Base-by-base conservation (phyloP, 2,113 vertebrate species). In the Rhinogobius similis region DNA sequence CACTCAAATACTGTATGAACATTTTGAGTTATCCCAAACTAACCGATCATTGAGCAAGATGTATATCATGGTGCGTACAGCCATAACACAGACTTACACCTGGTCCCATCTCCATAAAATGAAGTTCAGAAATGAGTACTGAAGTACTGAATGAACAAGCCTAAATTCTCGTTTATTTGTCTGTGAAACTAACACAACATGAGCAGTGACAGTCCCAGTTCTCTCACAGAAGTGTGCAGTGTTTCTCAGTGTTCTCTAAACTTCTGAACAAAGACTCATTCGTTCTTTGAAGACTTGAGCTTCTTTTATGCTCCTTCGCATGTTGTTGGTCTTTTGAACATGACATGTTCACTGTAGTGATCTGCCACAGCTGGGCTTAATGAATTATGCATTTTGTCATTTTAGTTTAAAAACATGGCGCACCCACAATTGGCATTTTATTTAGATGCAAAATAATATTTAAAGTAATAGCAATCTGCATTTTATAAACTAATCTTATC, bases 221-320 rank as follows among this genome's bases (percentile, higher is more conserved):
- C 12, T 29, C 55, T 58, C 29, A 36, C 16, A 11, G 29, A 10
- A 10, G 23, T 26, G 52, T 5, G 9, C 52, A 32, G 29, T 32
- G 29, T 32, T 32, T 6, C 6, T 32, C 38, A 39, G 29, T 39
- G 38, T 5, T 39, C 8, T 39, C 9, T 21, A 52, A 52, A 61
- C 58, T 29, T 61, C 8, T 61, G 58, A 61, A 61, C 16, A 20
- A n/a, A 36, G 27, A 36, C 18, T 18, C 2, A n/a, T 61, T 59
- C 36, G 56, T 59, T 36, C 56, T n/a, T 5, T 61, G 29, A 36
- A 36, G 58, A n/a, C n/a, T n/a, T n/a, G n/a, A 36, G 58, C 58
- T n/a, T 36, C 29, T 61, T 36, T 59, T 61, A 10, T n/a, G 27
- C 29, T 61, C 18, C 58, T 58, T 55, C 23, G 24, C 26, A 29